These are phyloP conservation scores for Mythimna ferrago DNA, from an alignment of 2,888 invertebrate genomes.

Conservation along the genomic window DNA sequence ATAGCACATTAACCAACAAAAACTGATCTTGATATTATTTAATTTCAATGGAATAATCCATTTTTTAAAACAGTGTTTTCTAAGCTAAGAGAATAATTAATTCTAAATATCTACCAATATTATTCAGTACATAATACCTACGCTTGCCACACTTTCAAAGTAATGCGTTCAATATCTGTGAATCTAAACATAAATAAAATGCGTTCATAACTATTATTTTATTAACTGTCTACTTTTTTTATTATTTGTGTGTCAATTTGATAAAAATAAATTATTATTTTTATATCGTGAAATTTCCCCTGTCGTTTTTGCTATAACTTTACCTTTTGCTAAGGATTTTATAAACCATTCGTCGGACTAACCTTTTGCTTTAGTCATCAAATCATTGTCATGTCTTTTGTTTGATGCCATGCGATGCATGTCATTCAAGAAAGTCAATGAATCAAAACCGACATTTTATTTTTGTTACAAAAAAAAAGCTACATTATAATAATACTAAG, in stretches of 20 bases:
- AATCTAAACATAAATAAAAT: background rate
- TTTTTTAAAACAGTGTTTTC: background rate
- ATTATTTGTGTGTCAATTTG: no score
- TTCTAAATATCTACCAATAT: conserved; percentile 4
- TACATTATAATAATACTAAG: background rate
- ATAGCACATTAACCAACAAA: no score
- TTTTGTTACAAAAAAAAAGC: no score
- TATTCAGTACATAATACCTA: background rate
- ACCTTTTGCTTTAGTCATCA: no score
- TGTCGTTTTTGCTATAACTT: background rate
- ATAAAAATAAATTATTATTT: background rate
- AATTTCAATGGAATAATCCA: background rate
- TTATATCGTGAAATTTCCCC: background rate
- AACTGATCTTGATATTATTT: no score
- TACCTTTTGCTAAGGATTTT: background rate
- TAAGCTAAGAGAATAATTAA: no score
- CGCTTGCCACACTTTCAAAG: conserved; percentile 12
- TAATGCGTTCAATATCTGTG: conserved; percentile 28
- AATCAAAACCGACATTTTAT: conserved; percentile 7
- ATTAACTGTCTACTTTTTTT: no score
- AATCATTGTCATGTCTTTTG: no score
- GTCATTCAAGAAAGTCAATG: background rate
- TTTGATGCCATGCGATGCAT: background rate
- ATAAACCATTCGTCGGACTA: no score
- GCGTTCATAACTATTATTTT: conserved; percentile 2